These are phyloP conservation scores for Cavia porcellus DNA, from an alignment of 2,113 vertebrate species.

Conservation along the genomic window DNA sequence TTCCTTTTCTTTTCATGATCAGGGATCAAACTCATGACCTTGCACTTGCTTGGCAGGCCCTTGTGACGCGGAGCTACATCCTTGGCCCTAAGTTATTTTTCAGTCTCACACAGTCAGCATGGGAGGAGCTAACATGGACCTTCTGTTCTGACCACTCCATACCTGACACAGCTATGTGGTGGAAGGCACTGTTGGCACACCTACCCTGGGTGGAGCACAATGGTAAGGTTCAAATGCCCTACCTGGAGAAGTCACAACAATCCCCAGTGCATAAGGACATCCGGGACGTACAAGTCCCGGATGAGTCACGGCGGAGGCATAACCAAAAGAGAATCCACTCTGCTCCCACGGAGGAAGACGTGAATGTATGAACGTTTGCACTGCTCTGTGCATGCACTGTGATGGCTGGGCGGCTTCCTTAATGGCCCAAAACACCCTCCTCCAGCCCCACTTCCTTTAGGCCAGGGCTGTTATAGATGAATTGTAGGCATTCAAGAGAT, in stretches of 20 bases:
- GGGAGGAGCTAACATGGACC: background rate
- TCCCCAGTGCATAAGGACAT: rapidly evolving
- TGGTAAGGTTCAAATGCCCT: background rate
- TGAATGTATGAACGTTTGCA: rapidly evolving
- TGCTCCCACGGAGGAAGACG: rapidly evolving
- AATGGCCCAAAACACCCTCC: background rate
- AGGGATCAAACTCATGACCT: too few species aligned
- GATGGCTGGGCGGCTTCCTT: background rate
- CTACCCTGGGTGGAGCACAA: background rate
- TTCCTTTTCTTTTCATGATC: too few species aligned
- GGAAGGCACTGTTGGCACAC: rapidly evolving
- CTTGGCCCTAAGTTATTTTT: background rate
- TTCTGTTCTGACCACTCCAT: too few species aligned
- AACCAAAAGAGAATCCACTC: background rate
- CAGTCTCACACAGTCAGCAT: background rate
- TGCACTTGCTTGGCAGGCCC: too few species aligned
- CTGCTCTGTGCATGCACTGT: rapidly evolving
- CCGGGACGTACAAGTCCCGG: background rate
- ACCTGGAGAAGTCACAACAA: background rate
- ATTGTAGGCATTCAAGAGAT: background rate
- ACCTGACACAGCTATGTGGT: background rate
- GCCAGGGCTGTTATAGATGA: background rate
- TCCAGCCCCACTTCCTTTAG: background rate
- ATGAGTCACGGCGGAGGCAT: rapidly evolving
- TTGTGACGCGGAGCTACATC: too few species aligned